phyloP scores from a whole-genome alignment of 1,140 invertebrate species.

The Leptonema lineaticorne region DNA sequence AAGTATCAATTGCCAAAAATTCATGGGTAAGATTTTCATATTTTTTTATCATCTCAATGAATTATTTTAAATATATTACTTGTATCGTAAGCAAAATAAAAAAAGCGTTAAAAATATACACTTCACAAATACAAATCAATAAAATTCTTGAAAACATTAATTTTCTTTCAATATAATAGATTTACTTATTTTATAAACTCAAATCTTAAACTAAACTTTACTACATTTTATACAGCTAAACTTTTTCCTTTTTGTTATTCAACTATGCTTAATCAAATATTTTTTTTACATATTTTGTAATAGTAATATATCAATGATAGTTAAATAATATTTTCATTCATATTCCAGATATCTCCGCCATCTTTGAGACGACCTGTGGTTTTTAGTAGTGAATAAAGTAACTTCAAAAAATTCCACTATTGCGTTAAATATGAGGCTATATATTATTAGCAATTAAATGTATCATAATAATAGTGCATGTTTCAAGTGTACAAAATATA shows the following conservation, averaged over 20 bases:
- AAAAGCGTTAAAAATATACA: background rate
- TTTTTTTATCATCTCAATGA: no score
- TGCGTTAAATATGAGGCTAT: background rate
- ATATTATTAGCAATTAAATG: background rate
- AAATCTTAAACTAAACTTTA: background rate
- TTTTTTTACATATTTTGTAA: background rate
- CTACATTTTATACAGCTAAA: background rate
- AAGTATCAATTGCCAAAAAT: slow-evolving; percentile 26
- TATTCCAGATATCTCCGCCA: slow-evolving; percentile 34
- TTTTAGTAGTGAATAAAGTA: slow-evolving; percentile 27
- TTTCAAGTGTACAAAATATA: slow-evolving; percentile 4
- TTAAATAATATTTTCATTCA: background rate
- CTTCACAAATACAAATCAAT: no score
- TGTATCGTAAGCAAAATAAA: background rate
- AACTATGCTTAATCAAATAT: background rate
- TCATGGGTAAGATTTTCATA: slow-evolving; percentile 35
- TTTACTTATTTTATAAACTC: no score
- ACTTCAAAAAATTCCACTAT: background rate
- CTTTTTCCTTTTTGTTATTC: no score
- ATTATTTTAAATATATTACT: no score
- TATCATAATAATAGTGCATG: background rate
- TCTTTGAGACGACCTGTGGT: slow-evolving; percentile 35
- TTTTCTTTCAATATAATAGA: no score
- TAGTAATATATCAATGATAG: background rate
- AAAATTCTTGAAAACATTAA: no score